Conservation (phyloP, 37 sponge, comb jelly and placozoan species). For the Bolinopsis microptera region DNA sequence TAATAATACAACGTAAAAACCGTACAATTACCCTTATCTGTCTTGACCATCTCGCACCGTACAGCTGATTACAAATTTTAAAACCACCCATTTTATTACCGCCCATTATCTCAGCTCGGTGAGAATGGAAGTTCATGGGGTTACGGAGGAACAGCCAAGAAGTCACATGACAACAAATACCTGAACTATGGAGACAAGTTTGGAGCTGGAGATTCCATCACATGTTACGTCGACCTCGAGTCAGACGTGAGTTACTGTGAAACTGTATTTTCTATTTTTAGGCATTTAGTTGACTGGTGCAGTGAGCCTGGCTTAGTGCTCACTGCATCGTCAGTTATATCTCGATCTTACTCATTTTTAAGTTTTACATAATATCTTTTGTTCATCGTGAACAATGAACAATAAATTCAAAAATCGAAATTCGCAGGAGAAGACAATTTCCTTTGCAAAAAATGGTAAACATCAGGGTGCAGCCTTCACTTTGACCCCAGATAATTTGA, state of each 20-base stretch:
- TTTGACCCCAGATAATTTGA: not conserved
- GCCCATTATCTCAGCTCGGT: constrained; percentile 72
- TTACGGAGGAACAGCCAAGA: constrained; percentile 79
- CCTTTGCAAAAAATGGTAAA: constrained; percentile 88
- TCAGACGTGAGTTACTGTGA: constrained; percentile 71
- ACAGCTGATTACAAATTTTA: too few species aligned
- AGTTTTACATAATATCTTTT: too few species aligned
- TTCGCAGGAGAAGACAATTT: constrained; percentile 71
- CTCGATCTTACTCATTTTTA: too few species aligned
- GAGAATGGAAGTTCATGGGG: constrained; percentile 82
- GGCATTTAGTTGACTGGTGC: not conserved
- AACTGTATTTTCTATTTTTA: not conserved
- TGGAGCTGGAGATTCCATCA: constrained; percentile 83
- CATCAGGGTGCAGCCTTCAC: constrained; percentile 71
- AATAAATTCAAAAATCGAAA: too few species aligned
- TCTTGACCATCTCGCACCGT: too few species aligned
- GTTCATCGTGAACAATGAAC: too few species aligned
- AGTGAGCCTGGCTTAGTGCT: too few species aligned
- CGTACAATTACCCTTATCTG: too few species aligned
- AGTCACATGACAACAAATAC: constrained; percentile 68
- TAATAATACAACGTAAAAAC: too few species aligned
- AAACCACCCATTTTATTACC: too few species aligned
- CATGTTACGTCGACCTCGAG: constrained; percentile 71
- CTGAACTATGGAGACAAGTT: constrained; percentile 77
- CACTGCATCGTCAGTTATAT: too few species aligned